Percentiles rank a stretch among this genome's conserved stretches.
phyloP scores from a whole-genome alignment of 2,888 invertebrate genomes.

The Athalia circularis region DNA sequence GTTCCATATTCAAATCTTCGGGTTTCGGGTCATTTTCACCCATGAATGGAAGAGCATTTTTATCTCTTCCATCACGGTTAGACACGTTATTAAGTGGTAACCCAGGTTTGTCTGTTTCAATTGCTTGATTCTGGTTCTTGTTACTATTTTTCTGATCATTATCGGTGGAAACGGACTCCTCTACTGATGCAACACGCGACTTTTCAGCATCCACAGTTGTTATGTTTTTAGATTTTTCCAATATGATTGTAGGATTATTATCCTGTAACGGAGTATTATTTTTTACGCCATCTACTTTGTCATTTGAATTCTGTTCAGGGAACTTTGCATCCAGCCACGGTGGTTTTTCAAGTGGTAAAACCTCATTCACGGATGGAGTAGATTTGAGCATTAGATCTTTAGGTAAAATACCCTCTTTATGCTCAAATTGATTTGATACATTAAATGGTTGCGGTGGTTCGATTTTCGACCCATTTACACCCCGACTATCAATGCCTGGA shows the following conservation, averaged over 20 bases:
- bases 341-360: constrained; percentile 58
- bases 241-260: not conserved
- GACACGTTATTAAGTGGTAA: constrained; percentile 10
- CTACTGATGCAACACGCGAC: not conserved
- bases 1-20: constrained; percentile 69
- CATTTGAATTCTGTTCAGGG: constrained; percentile 47
- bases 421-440: constrained; percentile 1
- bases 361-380: not conserved
- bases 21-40: constrained; percentile 69
- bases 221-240: constrained; percentile 2
- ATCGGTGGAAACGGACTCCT: not conserved
- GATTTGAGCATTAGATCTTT: not conserved
- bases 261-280: not conserved
- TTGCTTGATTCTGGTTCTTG: constrained; percentile 13
- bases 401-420: not conserved
- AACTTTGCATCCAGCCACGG: constrained; percentile 59
- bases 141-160: not conserved
- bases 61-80: constrained; percentile 51
- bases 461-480: constrained; percentile 1
- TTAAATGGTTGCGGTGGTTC: constrained; percentile 1
- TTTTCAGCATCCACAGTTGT: not conserved
- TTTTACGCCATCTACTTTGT: constrained; percentile 15
- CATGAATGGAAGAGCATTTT: constrained; percentile 68
- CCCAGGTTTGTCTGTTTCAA: constrained; percentile 18
- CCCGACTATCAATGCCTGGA: not conserved